Base-by-base conservation (phyloP, 2,797 vertebrate species). In the Lagodon rhomboides region DNA sequence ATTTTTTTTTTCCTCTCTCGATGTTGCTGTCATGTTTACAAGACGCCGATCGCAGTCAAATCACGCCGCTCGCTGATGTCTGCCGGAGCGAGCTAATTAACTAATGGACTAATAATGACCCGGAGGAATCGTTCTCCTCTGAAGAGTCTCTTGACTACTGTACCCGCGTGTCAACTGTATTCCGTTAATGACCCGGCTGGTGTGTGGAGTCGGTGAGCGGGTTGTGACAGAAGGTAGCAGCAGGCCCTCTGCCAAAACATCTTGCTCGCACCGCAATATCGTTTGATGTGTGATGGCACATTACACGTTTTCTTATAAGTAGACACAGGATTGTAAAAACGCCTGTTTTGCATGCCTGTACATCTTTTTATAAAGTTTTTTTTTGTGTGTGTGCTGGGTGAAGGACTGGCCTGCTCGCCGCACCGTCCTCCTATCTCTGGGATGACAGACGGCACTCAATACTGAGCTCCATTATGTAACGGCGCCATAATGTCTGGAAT, bases 81-180 rank as follows among this genome's bases (percentile, higher is more conserved):
- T 73, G 62, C 80, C 23, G 66, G 60, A 86, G 82, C 73, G 34
- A 76, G 79, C 66, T 79, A 84, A 93, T 91, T 86, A 89, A 83
- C 88, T 90, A 90, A 92, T 89, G 60, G 76, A 73, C 82, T 89
- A 85, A 86, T 89, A 82, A 92, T 75, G 85, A 86, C 85, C 87
- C 78, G 23, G 67, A 87, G 85, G 84, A 87, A 77, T 80, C 66
- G 0, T 66, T 60, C 77, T 80, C 67, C 67, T 79, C 67, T 54
- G 47, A 77, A 65, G 76, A 75, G 77, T 74, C 78, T 89, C 74
- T 80, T 18, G 73, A 80, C 80, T 84, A 77, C 74, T 73, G 70
- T 54, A 66, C 74, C 30, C 11, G 65, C 70, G 80, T 78, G 86
- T 87, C 82, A 53, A 43, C 75, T 84, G 75, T 84, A 63, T 75